These are phyloP conservation scores for Orientallactaga bullata DNA, from an alignment of 2,113 vertebrate genomes.

Conservation along the genomic window DNA sequence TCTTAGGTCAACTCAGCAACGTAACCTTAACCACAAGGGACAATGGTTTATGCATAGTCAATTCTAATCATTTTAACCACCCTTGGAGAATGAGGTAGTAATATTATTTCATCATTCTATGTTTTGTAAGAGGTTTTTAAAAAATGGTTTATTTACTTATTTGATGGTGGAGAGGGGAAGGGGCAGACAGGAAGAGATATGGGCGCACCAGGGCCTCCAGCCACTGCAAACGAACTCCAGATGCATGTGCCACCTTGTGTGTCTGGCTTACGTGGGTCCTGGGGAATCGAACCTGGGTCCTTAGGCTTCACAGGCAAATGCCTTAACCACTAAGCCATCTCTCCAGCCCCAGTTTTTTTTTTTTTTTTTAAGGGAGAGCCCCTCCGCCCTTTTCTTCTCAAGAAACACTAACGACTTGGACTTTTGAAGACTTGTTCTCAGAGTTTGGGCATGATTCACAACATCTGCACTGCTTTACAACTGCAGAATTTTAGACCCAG, in stretches of 20 bases:
- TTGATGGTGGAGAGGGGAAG: too few species aligned
- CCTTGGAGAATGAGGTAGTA: neutral
- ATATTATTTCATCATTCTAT: neutral
- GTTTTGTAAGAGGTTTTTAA: neutral
- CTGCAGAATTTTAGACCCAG: neutral
- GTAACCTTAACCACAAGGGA: neutral
- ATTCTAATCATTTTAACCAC: neutral
- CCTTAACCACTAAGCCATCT: too few species aligned
- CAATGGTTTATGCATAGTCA: neutral
- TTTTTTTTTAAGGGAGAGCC: neutral
- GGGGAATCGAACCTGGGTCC: too few species aligned
- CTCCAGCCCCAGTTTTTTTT: neutral
- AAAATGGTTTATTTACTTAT: too few species aligned
- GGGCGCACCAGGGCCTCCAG: too few species aligned
- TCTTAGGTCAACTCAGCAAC: neutral
- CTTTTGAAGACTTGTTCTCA: neutral
- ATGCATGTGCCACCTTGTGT: too few species aligned
- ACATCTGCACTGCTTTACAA: neutral
- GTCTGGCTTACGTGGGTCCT: too few species aligned
- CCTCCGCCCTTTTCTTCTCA: too few species aligned
- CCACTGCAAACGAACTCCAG: too few species aligned
- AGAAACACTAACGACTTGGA: neutral
- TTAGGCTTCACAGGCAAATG: too few species aligned
- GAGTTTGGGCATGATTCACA: neutral
- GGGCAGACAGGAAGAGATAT: too few species aligned